These are phyloP conservation scores for Nylanderia fulva DNA, from an alignment of 1,140 invertebrate genomes.

Conservation along the genomic window DNA sequence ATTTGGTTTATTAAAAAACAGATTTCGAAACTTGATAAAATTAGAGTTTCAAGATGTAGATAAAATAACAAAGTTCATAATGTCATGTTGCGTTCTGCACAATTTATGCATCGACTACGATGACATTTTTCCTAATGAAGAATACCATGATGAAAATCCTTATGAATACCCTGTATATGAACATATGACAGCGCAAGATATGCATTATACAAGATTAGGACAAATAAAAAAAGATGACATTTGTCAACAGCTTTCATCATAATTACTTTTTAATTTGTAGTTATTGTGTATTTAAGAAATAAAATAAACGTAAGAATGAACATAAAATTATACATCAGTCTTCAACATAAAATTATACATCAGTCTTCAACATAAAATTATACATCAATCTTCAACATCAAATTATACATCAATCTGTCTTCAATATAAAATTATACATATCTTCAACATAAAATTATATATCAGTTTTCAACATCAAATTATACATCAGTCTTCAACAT, in stretches of 20 bases:
- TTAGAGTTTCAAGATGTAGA: background rate
- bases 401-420: too few species aligned
- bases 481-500: too few species aligned
- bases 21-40: background rate
- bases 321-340: background rate
- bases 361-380: too few species aligned
- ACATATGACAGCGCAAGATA: background rate
- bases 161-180: background rate
- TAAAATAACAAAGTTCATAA: background rate
- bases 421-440: too few species aligned
- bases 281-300: background rate
- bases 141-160: background rate
- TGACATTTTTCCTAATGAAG: background rate
- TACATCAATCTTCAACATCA: too few species aligned
- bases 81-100: background rate
- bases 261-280: background rate
- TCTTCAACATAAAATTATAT: too few species aligned
- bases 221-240: background rate
- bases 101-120: background rate
- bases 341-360: too few species aligned
- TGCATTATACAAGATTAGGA: background rate
- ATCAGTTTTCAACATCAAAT: too few species aligned
- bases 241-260: background rate
- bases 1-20: conserved; percentile 3
- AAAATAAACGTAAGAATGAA: too few species aligned